phyloP scores from a whole-genome alignment of 2,888 invertebrate genomes.

The Troglohyphantes excavatus region DNA sequence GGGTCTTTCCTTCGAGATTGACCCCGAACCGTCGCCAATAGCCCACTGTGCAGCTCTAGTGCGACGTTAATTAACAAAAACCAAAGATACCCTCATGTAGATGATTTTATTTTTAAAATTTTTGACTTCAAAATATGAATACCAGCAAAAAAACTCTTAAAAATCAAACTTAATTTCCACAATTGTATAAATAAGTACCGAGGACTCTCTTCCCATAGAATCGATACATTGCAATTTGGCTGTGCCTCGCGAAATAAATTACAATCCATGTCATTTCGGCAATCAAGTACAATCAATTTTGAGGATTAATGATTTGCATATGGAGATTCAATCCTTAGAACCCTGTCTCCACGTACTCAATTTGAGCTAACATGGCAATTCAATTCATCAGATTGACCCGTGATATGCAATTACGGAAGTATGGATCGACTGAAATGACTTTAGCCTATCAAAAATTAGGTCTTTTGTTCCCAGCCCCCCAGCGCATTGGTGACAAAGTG shows the following conservation, averaged over 20 bases:
- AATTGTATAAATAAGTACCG: too few species aligned
- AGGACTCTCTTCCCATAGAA: background rate
- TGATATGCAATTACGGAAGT: conserved; percentile 29
- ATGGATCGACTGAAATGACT: conserved; percentile 31
- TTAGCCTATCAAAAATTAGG: conserved; percentile 28
- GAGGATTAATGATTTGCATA: conserved; percentile 30
- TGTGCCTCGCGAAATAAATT: conserved; percentile 17
- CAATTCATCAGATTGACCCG: conserved; percentile 20
- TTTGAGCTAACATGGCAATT: conserved; percentile 17
- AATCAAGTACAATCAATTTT: conserved; percentile 30
- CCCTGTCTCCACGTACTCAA: conserved; percentile 21
- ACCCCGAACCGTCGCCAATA: too few species aligned
- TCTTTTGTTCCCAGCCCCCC: conserved; percentile 3
- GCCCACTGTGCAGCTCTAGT: too few species aligned
- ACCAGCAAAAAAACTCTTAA: too few species aligned
- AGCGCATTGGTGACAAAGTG: background rate
- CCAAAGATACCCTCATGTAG: too few species aligned
- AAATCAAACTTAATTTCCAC: too few species aligned
- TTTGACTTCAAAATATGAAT: too few species aligned
- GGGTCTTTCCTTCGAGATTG: too few species aligned
- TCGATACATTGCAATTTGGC: conserved; percentile 27
- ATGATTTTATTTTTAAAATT: too few species aligned
- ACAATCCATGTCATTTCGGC: background rate
- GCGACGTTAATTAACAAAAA: too few species aligned
- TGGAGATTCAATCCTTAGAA: conserved; percentile 51